These are phyloP conservation scores for Antedon mediterranea DNA, from an alignment of 53 echinoderm and acorn worm species.

Conservation along the genomic window DNA sequence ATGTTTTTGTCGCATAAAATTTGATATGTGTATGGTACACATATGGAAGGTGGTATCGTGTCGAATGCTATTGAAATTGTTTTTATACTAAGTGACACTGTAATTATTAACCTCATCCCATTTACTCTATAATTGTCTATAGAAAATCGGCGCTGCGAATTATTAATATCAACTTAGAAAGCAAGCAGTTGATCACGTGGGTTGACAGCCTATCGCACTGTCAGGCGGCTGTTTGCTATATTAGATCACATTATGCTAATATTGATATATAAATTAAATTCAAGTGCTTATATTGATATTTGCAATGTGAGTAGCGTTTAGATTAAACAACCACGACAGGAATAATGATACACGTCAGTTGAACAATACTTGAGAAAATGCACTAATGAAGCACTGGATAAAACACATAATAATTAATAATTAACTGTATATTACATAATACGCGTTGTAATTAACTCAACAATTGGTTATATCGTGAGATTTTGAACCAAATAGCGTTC, in stretches of 20 bases:
- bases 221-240: neutral
- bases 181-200: too few species aligned
- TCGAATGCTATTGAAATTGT: too few species aligned
- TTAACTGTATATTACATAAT: neutral
- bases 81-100: too few species aligned
- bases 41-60: too few species aligned
- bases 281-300: neutral
- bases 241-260: neutral
- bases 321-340: neutral
- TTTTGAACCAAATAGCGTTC: neutral
- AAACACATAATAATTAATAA: neutral
- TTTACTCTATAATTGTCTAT: too few species aligned
- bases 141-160: too few species aligned
- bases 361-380: neutral
- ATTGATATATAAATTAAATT: constrained; percentile 1
- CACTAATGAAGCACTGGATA: neutral
- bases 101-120: too few species aligned
- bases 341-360: neutral
- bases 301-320: neutral
- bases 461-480: neutral
- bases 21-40: too few species aligned
- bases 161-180: too few species aligned
- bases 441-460: neutral
- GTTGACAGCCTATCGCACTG: neutral
- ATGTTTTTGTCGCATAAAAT: too few species aligned